Evolutionary conservation across 2,888 invertebrate species (phyloP).

Genomic region (Cantharis nigra): DNA sequence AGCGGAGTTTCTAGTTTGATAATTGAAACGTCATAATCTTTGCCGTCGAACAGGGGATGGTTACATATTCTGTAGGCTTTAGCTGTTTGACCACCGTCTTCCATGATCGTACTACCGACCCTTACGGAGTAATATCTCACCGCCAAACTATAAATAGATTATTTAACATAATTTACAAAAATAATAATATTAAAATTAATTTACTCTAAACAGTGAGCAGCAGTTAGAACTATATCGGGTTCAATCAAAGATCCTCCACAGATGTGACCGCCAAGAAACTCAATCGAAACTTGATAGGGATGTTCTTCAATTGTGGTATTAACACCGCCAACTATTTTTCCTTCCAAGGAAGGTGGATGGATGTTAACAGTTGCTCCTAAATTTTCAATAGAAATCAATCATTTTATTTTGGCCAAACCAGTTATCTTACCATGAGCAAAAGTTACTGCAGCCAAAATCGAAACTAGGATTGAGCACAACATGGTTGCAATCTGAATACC

Average conservation of each 20-base stretch:
- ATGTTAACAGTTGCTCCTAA: not conserved
- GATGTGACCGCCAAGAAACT: not conserved
- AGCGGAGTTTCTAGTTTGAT: not conserved
- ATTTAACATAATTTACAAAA: not conserved
- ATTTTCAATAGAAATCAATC: no score
- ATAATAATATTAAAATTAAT: not conserved
- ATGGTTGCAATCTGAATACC: not conserved
- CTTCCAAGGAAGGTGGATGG: not conserved
- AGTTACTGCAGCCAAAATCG: not conserved
- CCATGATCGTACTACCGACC: not conserved
- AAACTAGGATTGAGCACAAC: not conserved
- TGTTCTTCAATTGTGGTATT: slow-evolving; percentile 1
- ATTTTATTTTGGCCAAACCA: no score
- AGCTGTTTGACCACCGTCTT: not conserved
- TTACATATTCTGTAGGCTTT: not conserved
- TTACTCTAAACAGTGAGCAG: not conserved
- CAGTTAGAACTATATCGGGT: not conserved
- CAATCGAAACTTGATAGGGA: not conserved
- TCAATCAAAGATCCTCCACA: not conserved
- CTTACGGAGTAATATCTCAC: not conserved
- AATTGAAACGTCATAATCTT: slow-evolving; percentile 4
- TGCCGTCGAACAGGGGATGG: not conserved
- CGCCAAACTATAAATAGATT: not conserved
- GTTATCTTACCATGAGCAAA: not conserved
- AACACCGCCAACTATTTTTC: not conserved